Conservation (phyloP, 2,888 invertebrate genomes). For the Entomobrya multifasciata region DNA sequence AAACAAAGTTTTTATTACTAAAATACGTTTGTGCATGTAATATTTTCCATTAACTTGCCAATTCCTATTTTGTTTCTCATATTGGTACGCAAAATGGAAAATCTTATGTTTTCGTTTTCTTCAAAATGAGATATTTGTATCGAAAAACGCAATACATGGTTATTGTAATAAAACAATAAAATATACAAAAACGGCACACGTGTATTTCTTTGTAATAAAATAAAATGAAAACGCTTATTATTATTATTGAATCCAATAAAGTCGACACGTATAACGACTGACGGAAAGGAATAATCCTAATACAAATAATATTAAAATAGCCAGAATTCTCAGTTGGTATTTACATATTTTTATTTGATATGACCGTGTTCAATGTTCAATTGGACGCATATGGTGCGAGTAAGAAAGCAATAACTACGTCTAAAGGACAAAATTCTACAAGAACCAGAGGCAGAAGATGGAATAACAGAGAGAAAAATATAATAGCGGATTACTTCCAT, state of each 20-base stretch:
- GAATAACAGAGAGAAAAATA: not conserved
- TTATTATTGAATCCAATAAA: not conserved
- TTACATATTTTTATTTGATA: not conserved
- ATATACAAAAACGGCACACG: not conserved
- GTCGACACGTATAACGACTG: not conserved
- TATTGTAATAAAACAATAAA: too few species aligned
- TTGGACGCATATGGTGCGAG: not conserved
- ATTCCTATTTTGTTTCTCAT: not conserved
- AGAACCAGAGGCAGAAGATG: not conserved
- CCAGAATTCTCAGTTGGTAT: not conserved
- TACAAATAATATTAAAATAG: conserved; percentile 23
- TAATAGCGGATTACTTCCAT: conserved; percentile 17
- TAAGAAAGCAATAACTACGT: not conserved
- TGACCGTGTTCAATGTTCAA: not conserved
- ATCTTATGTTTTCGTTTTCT: too few species aligned
- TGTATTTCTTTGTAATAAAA: conserved; percentile 15
- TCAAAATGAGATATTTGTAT: too few species aligned
- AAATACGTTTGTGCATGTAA: not conserved
- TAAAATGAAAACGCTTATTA: not conserved
- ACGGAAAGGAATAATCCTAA: not conserved
- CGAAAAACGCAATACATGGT: not conserved
- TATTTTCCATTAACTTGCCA: not conserved
- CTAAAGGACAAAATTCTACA: not conserved
- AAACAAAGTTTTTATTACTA: not conserved
- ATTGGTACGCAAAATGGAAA: not conserved